Conservation (phyloP, 1,140 invertebrate species). For the Oryzaephilus surinamensis region DNA sequence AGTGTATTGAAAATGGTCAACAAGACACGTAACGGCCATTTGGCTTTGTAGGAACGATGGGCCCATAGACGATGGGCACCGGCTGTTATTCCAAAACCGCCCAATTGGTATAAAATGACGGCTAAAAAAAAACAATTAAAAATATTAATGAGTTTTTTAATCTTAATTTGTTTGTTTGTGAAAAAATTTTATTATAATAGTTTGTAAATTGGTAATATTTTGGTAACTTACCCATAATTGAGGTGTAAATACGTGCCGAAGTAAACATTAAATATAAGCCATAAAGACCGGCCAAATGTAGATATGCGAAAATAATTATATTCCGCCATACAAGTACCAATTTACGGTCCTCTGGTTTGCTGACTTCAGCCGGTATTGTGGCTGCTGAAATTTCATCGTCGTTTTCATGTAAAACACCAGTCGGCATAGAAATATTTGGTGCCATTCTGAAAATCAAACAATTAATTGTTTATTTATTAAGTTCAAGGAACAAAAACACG, state of each 20-base stretch:
- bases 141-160: neutral
- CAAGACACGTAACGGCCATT: too few species aligned
- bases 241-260: slow-evolving; percentile 66
- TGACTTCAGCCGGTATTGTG: slow-evolving; percentile 9
- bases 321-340: slow-evolving; percentile 84
- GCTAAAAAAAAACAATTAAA: slow-evolving; percentile 43
- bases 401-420: slow-evolving; percentile 26
- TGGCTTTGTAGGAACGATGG: too few species aligned
- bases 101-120: slow-evolving; percentile 54
- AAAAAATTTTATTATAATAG: slow-evolving; percentile 1
- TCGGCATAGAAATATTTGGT: slow-evolving; percentile 26
- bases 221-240: slow-evolving; percentile 58
- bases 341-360: slow-evolving; percentile 37
- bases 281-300: slow-evolving; percentile 82
- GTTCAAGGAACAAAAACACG: too few species aligned
- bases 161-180: neutral
- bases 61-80: slow-evolving; percentile 87
- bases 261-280: slow-evolving; percentile 72
- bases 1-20: too few species aligned
- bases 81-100: slow-evolving; percentile 79
- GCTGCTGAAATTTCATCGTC: slow-evolving; percentile 24
- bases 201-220: slow-evolving; percentile 3
- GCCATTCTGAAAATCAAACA: slow-evolving; percentile 30
- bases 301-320: slow-evolving; percentile 68
- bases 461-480: too few species aligned